Evolutionary conservation across 2,888 invertebrate genomes (phyloP).

Genomic region (Phengaris alcon): DNA sequence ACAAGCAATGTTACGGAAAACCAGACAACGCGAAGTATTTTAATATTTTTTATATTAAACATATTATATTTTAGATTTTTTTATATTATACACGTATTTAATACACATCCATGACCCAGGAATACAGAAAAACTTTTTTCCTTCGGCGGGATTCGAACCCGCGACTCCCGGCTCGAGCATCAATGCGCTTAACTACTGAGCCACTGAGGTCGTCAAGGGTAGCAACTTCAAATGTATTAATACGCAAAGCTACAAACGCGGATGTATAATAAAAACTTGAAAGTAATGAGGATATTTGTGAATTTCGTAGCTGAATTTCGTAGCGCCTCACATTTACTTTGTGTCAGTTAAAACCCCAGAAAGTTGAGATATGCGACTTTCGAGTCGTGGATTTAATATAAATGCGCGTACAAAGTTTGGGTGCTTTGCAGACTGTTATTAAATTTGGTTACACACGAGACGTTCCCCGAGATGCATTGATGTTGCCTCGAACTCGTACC

Average conservation of each 20-base stretch:
- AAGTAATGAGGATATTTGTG: conserved; percentile 21
- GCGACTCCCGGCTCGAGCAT: too few relatives aligned
- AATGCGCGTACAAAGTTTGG: conserved; percentile 36
- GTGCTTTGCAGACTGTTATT: conserved; percentile 35
- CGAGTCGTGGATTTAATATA: conserved; percentile 35
- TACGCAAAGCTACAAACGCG: not conserved
- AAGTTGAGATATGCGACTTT: conserved; percentile 32
- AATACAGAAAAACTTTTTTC: too few relatives aligned
- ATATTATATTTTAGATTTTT: too few relatives aligned
- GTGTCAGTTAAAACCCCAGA: conserved; percentile 32
- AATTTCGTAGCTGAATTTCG: conserved; percentile 22
- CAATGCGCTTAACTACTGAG: too few relatives aligned
- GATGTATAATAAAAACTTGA: conserved; percentile 22
- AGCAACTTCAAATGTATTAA: conserved; percentile 20
- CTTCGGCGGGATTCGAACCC: too few relatives aligned
- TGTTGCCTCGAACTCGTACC: conserved; percentile 9
- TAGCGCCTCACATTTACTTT: conserved; percentile 30
- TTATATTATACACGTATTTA: too few relatives aligned
- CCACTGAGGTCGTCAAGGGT: too few relatives aligned
- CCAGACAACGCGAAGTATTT: too few relatives aligned
- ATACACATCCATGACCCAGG: too few relatives aligned
- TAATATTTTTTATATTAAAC: too few relatives aligned
- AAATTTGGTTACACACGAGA: conserved; percentile 34
- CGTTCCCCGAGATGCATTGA: conserved; percentile 31
- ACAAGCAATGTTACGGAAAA: too few relatives aligned